These are phyloP conservation scores for Lepidocyrtinus sp. DNA, from an alignment of 2,888 invertebrate genomes.

Conservation along the genomic window DNA sequence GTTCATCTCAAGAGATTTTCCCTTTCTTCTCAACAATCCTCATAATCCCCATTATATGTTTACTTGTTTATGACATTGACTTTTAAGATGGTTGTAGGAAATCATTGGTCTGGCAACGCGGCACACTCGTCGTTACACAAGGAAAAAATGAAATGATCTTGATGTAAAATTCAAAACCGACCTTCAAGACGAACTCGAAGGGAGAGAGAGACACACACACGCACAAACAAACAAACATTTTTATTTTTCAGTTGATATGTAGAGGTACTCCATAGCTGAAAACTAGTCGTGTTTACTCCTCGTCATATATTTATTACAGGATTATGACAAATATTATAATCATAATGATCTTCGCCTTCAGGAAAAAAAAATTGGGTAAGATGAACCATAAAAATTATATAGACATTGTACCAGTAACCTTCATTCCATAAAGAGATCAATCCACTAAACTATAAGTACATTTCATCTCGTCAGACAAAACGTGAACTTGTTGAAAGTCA, in stretches of 20 bases:
- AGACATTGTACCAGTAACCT: neutral
- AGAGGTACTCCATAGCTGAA: neutral
- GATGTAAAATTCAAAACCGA: neutral
- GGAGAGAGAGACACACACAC: neutral
- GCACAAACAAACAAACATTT: neutral
- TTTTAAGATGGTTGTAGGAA: neutral
- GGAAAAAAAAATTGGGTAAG: neutral
- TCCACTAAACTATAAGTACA: too few relatives aligned
- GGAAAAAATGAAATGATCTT: neutral
- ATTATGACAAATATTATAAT: slow-evolving; percentile 13
- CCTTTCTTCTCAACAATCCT: neutral
- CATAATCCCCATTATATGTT: neutral
- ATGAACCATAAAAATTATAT: neutral
- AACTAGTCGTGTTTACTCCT: too few relatives aligned
- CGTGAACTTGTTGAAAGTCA: slow-evolving; percentile 3
- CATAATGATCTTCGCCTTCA: neutral
- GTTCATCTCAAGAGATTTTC: neutral
- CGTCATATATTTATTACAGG: too few relatives aligned
- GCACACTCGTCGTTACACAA: neutral
- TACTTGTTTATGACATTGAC: slow-evolving; percentile 10
- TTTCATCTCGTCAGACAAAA: neutral
- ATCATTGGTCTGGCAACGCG: neutral
- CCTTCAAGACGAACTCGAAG: slow-evolving; percentile 2
- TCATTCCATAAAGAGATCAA: too few relatives aligned
- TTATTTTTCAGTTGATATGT: neutral